Evolutionary conservation across 2,113 vertebrate species (phyloP).

Genomic region (Gadus chalcogrammus): DNA sequence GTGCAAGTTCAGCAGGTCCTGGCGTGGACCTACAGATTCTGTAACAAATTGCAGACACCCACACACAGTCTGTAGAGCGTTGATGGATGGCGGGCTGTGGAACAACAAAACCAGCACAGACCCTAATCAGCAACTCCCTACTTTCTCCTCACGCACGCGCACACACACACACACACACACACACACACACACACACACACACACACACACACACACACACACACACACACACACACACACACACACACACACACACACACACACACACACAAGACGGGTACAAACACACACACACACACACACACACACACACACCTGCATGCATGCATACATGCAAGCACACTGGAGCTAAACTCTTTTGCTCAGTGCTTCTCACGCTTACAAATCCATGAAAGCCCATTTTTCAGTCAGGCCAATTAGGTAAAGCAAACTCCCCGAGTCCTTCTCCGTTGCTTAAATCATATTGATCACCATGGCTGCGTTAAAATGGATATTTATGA

Average conservation of each 20-base stretch:
- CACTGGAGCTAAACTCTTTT: slow-evolving; percentile 12
- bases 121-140: slow-evolving; percentile 27
- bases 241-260: slow-evolving; percentile 8
- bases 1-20: slow-evolving; percentile 1
- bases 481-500: slow-evolving; percentile 72
- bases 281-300: too few species aligned
- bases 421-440: slow-evolving; percentile 75
- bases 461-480: slow-evolving; percentile 72
- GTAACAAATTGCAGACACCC: slow-evolving; percentile 49
- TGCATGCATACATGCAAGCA: background rate
- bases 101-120: slow-evolving; percentile 34
- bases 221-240: too few species aligned
- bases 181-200: slow-evolving; percentile 2
- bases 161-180: too few species aligned
- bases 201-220: too few species aligned
- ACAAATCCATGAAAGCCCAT: slow-evolving; percentile 67
- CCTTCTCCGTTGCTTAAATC: slow-evolving; percentile 72
- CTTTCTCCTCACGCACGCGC: background rate
- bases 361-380: slow-evolving; percentile 51
- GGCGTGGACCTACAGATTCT: slow-evolving; percentile 15
- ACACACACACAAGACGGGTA: too few species aligned
- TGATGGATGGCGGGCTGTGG: slow-evolving; percentile 57
- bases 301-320: too few species aligned
- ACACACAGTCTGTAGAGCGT: slow-evolving; percentile 30
- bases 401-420: slow-evolving; percentile 77